These are phyloP conservation scores for Lucifuga dentata DNA, from an alignment of 2,113 vertebrate species.

Conservation along the genomic window DNA sequence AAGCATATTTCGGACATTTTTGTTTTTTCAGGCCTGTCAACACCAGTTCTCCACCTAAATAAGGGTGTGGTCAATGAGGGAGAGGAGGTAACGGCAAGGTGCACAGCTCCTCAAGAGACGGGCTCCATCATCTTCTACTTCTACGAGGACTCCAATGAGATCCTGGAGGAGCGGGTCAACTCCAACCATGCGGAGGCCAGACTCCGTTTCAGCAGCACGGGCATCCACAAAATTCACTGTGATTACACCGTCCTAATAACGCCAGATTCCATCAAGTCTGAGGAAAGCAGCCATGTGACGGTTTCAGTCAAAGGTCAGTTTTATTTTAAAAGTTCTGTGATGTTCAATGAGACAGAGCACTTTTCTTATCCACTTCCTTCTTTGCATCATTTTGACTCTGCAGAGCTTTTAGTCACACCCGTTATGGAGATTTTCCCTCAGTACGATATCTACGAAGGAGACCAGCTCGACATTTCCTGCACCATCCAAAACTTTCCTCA, in stretches of 20 bases:
- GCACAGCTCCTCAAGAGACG: slow-evolving; percentile 62
- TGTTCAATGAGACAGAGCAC: neutral
- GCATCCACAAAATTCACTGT: slow-evolving; percentile 63
- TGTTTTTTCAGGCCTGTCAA: slow-evolving; percentile 66
- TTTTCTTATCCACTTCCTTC: neutral
- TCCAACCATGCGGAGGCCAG: neutral
- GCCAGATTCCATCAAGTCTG: neutral
- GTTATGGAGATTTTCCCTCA: slow-evolving; percentile 63
- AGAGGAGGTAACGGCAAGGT: slow-evolving; percentile 56
- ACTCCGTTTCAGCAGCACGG: slow-evolving; percentile 2
- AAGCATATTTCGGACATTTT: neutral
- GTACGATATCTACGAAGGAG: slow-evolving; percentile 74
- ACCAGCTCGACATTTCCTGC: slow-evolving; percentile 68
- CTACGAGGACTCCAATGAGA: slow-evolving; percentile 32
- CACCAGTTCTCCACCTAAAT: slow-evolving; percentile 63
- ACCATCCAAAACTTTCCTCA: neutral
- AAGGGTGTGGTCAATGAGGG: slow-evolving; percentile 50
- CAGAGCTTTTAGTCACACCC: slow-evolving; percentile 65
- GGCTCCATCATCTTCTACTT: slow-evolving; percentile 67
- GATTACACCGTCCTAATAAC: slow-evolving; percentile 51
- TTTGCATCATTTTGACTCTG: slow-evolving; percentile 26
- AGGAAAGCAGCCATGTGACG: slow-evolving; percentile 42
- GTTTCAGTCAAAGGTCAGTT: slow-evolving; percentile 69
- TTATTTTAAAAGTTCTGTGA: neutral
- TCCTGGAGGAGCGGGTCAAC: accelerated